Base-by-base conservation (phyloP, 92 coral and sea anemone genomes). In the Meandrina meandrites region DNA sequence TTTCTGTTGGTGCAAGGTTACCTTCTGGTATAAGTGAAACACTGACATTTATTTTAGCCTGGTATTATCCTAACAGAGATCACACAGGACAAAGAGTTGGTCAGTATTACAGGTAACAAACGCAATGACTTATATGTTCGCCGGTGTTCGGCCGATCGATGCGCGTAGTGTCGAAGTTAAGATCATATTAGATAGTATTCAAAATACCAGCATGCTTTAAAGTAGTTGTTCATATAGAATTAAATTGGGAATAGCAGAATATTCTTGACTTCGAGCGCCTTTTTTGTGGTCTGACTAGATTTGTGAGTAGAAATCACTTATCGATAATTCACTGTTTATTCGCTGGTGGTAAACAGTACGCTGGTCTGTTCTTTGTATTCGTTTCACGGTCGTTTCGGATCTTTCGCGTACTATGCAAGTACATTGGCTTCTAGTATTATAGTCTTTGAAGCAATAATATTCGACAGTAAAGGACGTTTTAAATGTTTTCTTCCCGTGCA, bases 1-100 rank as follows among this genome's bases (percentile, higher is more conserved):
- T 88, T 36, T 88, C 92, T 58, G 91, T 94, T 32, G 91, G 87
- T 68, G 95, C 91, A 51, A 95, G 80, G 17, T 89, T 95, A 36
- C 91, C 94, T 82, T 91, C 98, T 71, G 96, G 98, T 50, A 91
- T 93, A 64, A 89, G 83, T 47, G 98, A 92, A 53, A 89, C 96
- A 0, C 32, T 95, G 86, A 91, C 98, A 57, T 79, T 95, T 48
- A 94, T 95, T 62, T 86, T 95, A 91, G 91, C 96, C 79, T 95
- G 96, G 98, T 75, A 91, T 93, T 95, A 95, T 81, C 98, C 98
- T 24, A 86, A 87, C 87, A 90, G 98, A 91, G 96, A 95, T 88
- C 98, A 95, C 76, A 75, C 94, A 53, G 94, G 98, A 48, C 80
- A 91, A 40, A 53, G 75, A 58, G 94, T 93, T n/a, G 98, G 98